Conservation (phyloP, 2,888 invertebrate species). For the Leucoptera coffeella region DNA sequence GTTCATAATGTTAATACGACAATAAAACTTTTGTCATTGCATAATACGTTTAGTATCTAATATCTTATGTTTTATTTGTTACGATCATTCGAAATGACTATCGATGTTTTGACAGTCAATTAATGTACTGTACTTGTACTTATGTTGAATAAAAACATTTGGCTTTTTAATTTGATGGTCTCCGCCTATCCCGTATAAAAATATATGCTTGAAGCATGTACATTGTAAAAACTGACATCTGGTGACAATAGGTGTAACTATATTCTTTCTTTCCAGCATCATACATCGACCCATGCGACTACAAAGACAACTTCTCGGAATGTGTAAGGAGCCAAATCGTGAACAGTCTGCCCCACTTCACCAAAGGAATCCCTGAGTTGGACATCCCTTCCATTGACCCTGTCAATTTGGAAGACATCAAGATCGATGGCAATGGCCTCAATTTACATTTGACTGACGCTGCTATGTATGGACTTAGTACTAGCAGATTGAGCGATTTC, state of each 20-base stretch:
- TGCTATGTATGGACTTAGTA: slow-evolving; percentile 23
- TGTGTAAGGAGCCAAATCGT: slow-evolving; percentile 27
- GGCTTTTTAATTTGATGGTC: no score
- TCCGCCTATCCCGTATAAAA: no score
- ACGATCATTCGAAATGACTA: no score
- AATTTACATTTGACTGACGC: slow-evolving; percentile 21
- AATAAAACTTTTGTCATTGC: no score
- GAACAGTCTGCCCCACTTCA: slow-evolving; percentile 18
- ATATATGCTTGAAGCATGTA: no score
- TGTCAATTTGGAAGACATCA: slow-evolving; percentile 22
- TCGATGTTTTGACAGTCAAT: no score
- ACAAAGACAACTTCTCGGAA: slow-evolving; percentile 12
- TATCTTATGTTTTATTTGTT: no score
- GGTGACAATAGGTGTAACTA: no score
- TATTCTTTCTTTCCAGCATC: slow-evolving; percentile 23
- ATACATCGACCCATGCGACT: slow-evolving; percentile 25
- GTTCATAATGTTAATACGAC: no score
- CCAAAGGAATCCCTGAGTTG: slow-evolving; percentile 28
- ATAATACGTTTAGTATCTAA: no score
- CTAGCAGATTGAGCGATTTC: slow-evolving; percentile 16
- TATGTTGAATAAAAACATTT: no score
- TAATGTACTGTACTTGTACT: no score
- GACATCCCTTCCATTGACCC: slow-evolving; percentile 32
- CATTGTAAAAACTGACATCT: neutral
- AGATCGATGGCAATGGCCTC: slow-evolving; percentile 27